phyloP scores from a whole-genome alignment of 1,140 invertebrate species.

The Tenebrio molitor region DNA sequence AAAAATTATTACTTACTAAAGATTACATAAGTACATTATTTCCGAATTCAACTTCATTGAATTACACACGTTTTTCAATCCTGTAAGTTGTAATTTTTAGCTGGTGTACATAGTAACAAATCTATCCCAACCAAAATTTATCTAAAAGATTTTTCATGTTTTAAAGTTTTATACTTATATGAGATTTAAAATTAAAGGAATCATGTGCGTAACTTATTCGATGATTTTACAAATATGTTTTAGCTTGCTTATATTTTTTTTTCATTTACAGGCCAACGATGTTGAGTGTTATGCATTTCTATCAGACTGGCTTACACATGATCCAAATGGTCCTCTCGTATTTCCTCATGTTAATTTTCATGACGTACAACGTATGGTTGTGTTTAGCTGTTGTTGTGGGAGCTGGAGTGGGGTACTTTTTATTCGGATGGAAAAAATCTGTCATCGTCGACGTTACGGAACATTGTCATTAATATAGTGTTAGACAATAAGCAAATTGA shows the following conservation, averaged over 20 bases:
- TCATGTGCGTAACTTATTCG: too few relatives aligned
- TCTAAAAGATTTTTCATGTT: too few relatives aligned
- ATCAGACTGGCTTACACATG: slow-evolving; percentile 91
- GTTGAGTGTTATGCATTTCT: slow-evolving; percentile 82
- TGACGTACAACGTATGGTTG: slow-evolving; percentile 98
- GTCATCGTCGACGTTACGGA: slow-evolving; percentile 93
- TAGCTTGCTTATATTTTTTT: neutral
- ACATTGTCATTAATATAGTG: slow-evolving; percentile 85
- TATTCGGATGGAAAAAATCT: slow-evolving; percentile 94
- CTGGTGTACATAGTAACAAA: too few relatives aligned
- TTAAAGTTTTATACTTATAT: too few relatives aligned
- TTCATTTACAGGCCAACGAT: slow-evolving; percentile 78
- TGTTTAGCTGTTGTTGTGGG: slow-evolving; percentile 92
- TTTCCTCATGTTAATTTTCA: slow-evolving; percentile 97
- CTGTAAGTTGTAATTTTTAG: too few relatives aligned
- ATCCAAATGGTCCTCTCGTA: slow-evolving; percentile 93
- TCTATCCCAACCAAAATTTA: too few relatives aligned
- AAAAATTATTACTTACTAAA: too few relatives aligned
- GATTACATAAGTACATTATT: too few relatives aligned
- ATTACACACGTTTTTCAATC: too few relatives aligned
- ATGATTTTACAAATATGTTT: too few relatives aligned
- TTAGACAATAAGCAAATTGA: slow-evolving; percentile 27
- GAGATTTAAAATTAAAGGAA: too few relatives aligned
- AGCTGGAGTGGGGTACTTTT: slow-evolving; percentile 90
- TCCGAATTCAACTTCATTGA: too few relatives aligned